These are phyloP conservation scores for Ellobius talpinus DNA, from an alignment of 2,113 vertebrate species.

Conservation along the genomic window DNA sequence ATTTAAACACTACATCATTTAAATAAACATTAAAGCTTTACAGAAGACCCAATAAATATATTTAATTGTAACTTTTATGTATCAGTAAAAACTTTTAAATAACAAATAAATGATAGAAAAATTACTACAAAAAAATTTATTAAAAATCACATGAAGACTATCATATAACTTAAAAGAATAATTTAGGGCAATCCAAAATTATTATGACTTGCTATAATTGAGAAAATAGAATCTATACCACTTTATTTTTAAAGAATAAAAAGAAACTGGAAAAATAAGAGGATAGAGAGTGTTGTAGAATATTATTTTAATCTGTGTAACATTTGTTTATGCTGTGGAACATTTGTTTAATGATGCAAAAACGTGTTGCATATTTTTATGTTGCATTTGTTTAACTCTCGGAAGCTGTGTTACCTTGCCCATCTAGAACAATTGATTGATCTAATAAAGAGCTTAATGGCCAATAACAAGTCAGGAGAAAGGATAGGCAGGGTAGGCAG, in stretches of 20 bases:
- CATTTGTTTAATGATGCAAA: too few species aligned
- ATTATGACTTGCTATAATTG: slow-evolving; percentile 22
- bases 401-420: too few species aligned
- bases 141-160: slow-evolving; percentile 33
- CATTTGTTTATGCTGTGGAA: too few species aligned
- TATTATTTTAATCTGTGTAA: too few species aligned
- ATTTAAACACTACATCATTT: neutral
- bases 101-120: neutral
- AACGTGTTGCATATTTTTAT: too few species aligned
- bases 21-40: neutral
- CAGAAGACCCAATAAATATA: neutral
- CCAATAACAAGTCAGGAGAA: too few species aligned
- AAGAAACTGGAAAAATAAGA: neutral
- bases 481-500: too few species aligned
- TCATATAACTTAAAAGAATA: slow-evolving; percentile 46
- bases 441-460: too few species aligned
- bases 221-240: neutral
- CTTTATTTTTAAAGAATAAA: slow-evolving; percentile 60
- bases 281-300: neutral
- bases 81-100: neutral
- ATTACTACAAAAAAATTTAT: slow-evolving; percentile 22
- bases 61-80: neutral
- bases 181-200: slow-evolving; percentile 15
- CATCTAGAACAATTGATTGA: too few species aligned
- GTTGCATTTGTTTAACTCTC: too few species aligned